Conservation (phyloP, 2,113 vertebrate genomes). For the Sula dactylatra region DNA sequence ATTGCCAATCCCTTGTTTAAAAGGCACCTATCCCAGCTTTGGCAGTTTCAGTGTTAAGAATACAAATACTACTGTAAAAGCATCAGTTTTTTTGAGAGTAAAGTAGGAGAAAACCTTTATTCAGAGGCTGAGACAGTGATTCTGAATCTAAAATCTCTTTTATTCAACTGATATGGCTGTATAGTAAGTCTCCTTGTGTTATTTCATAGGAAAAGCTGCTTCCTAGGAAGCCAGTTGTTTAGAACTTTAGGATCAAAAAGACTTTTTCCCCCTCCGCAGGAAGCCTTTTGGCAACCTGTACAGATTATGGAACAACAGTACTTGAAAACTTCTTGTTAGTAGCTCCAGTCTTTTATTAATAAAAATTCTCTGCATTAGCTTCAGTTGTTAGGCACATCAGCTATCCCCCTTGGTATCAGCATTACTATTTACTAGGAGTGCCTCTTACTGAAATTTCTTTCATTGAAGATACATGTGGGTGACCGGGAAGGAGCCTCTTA, state of each 20-base stretch:
- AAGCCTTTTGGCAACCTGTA: not conserved
- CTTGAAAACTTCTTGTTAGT: not conserved
- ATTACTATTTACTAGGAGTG: not conserved
- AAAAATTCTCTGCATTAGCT: not conserved
- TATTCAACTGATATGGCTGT: not conserved
- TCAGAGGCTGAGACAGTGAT: not conserved
- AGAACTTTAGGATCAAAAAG: not conserved
- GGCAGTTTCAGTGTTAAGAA: not conserved
- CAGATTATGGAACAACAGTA: not conserved
- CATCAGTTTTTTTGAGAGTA: not conserved
- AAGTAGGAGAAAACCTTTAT: not conserved
- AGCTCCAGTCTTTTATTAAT: not conserved
- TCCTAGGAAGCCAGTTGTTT: not conserved
- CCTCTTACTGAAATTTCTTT: not conserved
- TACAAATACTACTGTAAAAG: not conserved
- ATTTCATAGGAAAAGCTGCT: not conserved
- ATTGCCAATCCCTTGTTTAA: not conserved
- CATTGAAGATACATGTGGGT: slow-evolving; percentile 92
- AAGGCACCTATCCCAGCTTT: not conserved
- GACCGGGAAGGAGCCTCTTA: slow-evolving; percentile 96
- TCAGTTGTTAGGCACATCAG: not conserved
- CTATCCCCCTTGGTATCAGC: too few relatives aligned
- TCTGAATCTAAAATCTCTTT: not conserved
- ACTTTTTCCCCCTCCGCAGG: not conserved
- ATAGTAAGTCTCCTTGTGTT: not conserved